Base-by-base conservation (phyloP, 92 coral and sea anemone genomes). In the Muricea muricata region DNA sequence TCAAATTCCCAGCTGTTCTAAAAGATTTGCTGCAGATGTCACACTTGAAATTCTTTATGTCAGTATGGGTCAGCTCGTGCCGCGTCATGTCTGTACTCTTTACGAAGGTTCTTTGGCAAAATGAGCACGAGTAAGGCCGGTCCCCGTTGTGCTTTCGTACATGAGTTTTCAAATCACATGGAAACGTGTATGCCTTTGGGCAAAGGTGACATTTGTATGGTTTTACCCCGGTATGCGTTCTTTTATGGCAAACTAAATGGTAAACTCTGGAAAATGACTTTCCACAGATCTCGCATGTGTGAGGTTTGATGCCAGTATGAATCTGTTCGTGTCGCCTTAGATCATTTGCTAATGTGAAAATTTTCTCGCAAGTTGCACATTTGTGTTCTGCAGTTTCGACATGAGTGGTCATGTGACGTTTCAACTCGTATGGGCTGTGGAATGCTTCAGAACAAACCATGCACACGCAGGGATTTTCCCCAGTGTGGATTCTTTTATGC, bases 1-100 rank as follows among this genome's bases (percentile, higher is more conserved):
- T 46, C 1, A 82, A 35, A 28, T 32, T 32, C 0, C 25, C 25
- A 24, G 28, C 30, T n/a, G 1, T 9, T 6, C 67, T 52, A 11
- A 82, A 82, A 48, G n/a, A 30, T 73, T 70, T 83, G 17, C 33
- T 18, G 32, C 86, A 81, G 10, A 11, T 25, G 26, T 65, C 20
- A 68, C 86, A 81, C 23, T 66, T 15, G 31, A 23, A 65, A 21
- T 30, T 5, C 7, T n/a, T 63, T 56, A 35, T 42, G 21, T 29
- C 78, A 6, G 28, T 63, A 33, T 60, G 77, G 9, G 77, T 33
- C 10, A 25, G 17, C 28, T 24, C 46, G 15, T 80, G 77, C 0
- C 31, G 29, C 3, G 15, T 14, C 8, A 63, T 32, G 78, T 79
- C 41, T 4, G 50, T 0, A 3, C 18, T 28, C 25, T 57, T 24